A percentile compares a stretch with the other conserved stretches of the same genome.
These are phyloP conservation scores for Zapus hudsonius DNA, from an alignment of 2,113 vertebrate genomes.

Conservation along the genomic window DNA sequence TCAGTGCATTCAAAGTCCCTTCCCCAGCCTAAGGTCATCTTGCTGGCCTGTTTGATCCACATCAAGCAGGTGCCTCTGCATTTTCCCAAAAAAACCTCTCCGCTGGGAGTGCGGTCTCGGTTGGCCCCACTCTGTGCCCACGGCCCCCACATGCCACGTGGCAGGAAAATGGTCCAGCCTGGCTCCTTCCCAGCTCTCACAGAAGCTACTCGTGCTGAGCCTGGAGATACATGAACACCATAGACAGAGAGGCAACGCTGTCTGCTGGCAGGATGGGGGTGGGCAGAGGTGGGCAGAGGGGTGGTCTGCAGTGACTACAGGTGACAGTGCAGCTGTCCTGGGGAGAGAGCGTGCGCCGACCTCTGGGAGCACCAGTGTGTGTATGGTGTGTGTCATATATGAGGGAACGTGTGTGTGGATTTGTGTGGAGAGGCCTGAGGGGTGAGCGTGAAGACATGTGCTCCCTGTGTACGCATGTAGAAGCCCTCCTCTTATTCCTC, in stretches of 20 bases:
- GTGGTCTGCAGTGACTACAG: rapidly evolving
- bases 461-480: rapidly evolving
- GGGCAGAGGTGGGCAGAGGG: no score
- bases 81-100: no score
- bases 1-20: neutral
- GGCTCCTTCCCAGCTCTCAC: neutral
- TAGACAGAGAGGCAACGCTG: neutral
- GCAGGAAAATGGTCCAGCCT: neutral
- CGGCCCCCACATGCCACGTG: no score
- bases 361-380: neutral
- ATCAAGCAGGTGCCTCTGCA: no score
- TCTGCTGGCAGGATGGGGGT: neutral
- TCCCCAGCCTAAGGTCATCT: no score
- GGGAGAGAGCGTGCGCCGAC: neutral
- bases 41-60: no score
- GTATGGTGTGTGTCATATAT: neutral
- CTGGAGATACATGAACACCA: neutral
- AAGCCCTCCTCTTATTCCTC: no score
- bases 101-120: no score
- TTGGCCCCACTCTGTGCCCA: no score
- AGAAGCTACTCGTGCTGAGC: neutral
- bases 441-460: no score
- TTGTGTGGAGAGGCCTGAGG: no score
- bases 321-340: neutral
- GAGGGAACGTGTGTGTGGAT: no score